Percentiles rank a stretch among this genome's conserved stretches.
phyloP scores from a whole-genome alignment of 2,888 invertebrate genomes.

The Ectobius pallidus region DNA sequence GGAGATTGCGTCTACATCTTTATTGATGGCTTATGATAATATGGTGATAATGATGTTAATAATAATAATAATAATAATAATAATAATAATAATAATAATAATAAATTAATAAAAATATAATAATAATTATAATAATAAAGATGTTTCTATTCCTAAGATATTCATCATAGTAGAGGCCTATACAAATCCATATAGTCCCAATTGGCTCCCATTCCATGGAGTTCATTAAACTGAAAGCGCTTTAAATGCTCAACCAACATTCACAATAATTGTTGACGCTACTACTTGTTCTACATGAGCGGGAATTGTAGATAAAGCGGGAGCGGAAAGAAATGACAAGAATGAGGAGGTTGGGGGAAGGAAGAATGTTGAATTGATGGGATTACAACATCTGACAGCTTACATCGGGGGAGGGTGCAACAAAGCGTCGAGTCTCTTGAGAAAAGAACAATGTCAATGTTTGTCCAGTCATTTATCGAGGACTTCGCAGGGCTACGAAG shows the following conservation, averaged over 20 bases:
- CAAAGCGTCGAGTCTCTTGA: constrained; percentile 1
- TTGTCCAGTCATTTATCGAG: constrained; percentile 22
- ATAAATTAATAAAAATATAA: no score
- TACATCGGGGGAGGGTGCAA: background rate
- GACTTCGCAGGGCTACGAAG: background rate
- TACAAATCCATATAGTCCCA: background rate
- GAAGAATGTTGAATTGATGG: background rate
- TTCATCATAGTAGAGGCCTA: background rate
- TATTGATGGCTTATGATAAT: no score
- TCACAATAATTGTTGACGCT: background rate
- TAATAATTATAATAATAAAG: no score
- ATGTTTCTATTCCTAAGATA: no score
- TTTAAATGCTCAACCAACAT: no score
- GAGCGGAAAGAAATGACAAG: background rate
- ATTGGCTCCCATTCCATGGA: no score
- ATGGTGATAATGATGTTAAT: no score
- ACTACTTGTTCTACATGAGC: background rate
- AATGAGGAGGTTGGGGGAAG: background rate
- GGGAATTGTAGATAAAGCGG: background rate
- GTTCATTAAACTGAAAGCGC: no score
- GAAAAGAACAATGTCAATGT: constrained; percentile 16
- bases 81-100: no score
- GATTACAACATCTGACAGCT: constrained; percentile 9
- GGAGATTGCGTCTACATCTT: no score
- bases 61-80: no score